Conservation (phyloP, 1,140 invertebrate species). For the Gonioctena quinquepunctata region DNA sequence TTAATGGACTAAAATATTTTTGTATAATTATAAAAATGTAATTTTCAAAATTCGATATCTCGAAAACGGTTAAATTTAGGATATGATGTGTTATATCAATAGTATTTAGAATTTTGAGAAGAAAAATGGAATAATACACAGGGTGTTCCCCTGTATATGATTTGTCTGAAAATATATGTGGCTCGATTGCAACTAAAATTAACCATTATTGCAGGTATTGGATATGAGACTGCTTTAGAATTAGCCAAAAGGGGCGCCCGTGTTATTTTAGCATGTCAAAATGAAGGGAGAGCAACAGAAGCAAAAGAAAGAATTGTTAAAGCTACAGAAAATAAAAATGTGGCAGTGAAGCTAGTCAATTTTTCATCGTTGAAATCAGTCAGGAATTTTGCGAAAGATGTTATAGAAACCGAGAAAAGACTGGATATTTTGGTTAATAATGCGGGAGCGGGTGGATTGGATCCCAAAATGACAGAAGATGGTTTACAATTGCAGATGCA, state of each 20-base stretch:
- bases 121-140: too few relatives aligned
- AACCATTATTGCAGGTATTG: conserved; percentile 24
- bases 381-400: conserved; percentile 63
- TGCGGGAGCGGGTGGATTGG: conserved; percentile 67
- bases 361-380: conserved; percentile 66
- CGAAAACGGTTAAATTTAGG: too few relatives aligned
- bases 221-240: conserved; percentile 66
- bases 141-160: too few relatives aligned
- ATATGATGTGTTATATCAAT: too few relatives aligned
- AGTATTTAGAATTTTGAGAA: too few relatives aligned
- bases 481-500: conserved; percentile 65
- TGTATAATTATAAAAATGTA: too few relatives aligned
- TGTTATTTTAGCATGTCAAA: conserved; percentile 72
- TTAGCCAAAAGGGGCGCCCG: conserved; percentile 67
- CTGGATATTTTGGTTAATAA: conserved; percentile 85
- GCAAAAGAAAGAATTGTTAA: conserved; percentile 62
- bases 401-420: conserved; percentile 65
- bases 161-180: too few relatives aligned
- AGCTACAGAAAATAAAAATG: conserved; percentile 59
- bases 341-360: conserved; percentile 65
- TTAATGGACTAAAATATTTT: too few relatives aligned
- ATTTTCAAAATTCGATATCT: too few relatives aligned
- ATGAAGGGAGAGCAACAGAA: conserved; percentile 69
- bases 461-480: conserved; percentile 59
- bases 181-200: too few relatives aligned